Evolutionary conservation across 2,797 vertebrate species (phyloP).

Genomic region (Lepus townsendii): DNA sequence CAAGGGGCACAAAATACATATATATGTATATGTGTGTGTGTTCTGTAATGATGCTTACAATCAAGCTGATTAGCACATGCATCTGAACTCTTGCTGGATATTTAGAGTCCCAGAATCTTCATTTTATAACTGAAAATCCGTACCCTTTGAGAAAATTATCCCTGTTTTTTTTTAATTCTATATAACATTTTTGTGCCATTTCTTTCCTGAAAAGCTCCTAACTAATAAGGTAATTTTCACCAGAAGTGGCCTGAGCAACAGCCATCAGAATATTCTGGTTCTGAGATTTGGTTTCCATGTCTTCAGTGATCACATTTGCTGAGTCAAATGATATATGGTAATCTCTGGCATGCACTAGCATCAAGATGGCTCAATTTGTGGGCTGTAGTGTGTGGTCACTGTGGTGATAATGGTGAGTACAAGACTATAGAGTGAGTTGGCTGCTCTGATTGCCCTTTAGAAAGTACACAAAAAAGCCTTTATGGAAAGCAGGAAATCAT

Average conservation of each 20-base stretch:
- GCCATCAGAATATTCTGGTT: neutral
- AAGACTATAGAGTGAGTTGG: neutral
- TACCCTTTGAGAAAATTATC: neutral
- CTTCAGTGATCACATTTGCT: neutral
- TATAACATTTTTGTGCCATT: neutral
- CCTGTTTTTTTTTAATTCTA: neutral
- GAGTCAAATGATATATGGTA: neutral
- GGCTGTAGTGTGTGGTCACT: neutral
- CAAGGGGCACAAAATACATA: neutral
- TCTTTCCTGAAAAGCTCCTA: neutral
- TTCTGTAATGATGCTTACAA: neutral
- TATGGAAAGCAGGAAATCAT: conserved; percentile 32
- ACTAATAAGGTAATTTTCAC: neutral
- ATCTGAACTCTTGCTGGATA: neutral
- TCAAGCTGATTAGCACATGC: neutral
- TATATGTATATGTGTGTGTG: neutral
- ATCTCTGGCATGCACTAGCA: neutral
- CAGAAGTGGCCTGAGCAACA: neutral
- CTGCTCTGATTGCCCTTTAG: neutral
- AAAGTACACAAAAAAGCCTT: neutral
- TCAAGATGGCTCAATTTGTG: neutral
- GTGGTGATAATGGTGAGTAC: neutral
- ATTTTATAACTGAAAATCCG: neutral
- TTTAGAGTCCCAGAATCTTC: neutral
- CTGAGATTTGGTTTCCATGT: neutral